These are phyloP conservation scores for Brachyrhaphis roseni DNA, from an alignment of 2,797 vertebrate genomes.

Conservation along the genomic window DNA sequence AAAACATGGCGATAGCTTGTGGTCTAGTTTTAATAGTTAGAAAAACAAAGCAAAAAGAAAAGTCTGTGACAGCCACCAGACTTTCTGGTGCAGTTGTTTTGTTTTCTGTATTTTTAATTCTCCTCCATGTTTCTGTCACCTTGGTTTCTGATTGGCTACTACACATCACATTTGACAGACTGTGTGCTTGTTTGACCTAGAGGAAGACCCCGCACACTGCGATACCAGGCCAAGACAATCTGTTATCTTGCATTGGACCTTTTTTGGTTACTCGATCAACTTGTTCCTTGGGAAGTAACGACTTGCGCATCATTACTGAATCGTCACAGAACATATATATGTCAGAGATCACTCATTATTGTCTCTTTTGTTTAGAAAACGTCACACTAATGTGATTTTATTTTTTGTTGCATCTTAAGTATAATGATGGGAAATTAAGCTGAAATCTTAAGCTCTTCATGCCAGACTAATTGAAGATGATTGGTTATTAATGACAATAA, in stretches of 20 bases:
- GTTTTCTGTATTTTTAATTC: too few relatives aligned
- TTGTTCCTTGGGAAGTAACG: neutral
- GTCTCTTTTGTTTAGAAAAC: neutral
- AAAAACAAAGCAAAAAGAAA: too few relatives aligned
- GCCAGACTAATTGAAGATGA: neutral
- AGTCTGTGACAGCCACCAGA: too few relatives aligned
- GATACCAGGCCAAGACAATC: too few relatives aligned
- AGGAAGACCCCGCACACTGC: too few relatives aligned
- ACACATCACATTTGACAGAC: too few relatives aligned
- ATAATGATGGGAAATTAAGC: neutral
- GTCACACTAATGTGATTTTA: neutral
- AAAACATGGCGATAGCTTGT: too few relatives aligned
- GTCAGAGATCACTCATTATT: neutral
- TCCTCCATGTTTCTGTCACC: too few relatives aligned
- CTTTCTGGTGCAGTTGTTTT: too few relatives aligned
- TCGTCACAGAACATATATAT: neutral
- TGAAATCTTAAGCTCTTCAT: neutral
- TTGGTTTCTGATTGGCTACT: too few relatives aligned
- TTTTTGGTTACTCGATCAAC: neutral
- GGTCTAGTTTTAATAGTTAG: too few relatives aligned
- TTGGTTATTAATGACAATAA: neutral
- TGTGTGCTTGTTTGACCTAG: too few relatives aligned
- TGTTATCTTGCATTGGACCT: neutral
- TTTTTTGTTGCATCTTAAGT: neutral
- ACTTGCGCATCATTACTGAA: neutral